Evolutionary conservation across 2,113 vertebrate genomes (phyloP), one percentile per base, ranked within the genome.

Genomic region (Colius striatus): DNA sequence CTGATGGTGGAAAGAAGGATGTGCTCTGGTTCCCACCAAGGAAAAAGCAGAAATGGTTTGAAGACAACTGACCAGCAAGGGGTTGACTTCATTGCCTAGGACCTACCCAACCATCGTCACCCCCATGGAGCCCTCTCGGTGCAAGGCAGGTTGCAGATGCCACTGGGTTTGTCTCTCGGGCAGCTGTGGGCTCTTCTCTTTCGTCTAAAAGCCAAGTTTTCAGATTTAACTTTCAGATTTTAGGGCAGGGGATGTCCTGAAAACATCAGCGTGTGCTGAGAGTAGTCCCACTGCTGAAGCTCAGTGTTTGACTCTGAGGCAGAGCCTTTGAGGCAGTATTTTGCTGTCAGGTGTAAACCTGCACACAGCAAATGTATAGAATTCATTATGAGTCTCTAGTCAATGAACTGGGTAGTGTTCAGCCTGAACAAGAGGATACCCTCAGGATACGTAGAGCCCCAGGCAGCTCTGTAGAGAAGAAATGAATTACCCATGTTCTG

Each of bases 1-100:
- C 11, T 17, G 12, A 1, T 11, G 1, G 6, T 9, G 36, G n/a
- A 11, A 20, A 38, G 54, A 12, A 2, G 27, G 15, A 1, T 5
- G 11, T 13, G 11, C 30, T 25, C n/a, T 3, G 23, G 8, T 10
- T 47, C 17, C 4, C 1, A 2, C 5, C 1, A 2, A 26, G 22
- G 34, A 4, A 13, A 10, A 65, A 58, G 15, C 36, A 45, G 29
- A 23, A 3, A 34, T 1, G 41, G 63, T 6, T 53, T 6, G 16
- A 36, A n/a, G 36, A 16, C 18, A 8, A 48, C 63, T 25, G 23
- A 45, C 55, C 47, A 11, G 48, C 54, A 50, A 34, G 30, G 34
- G 34, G 34, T 30, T 25, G 67, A 29, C 13, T 38, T 41, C 21
- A 0, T 7, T 3, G 18, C 18, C 45, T 0, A 2, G 30, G 34